phyloP scores from a whole-genome alignment of 92 coral and sea anemone genomes.

The Scolanthus callimorphus region DNA sequence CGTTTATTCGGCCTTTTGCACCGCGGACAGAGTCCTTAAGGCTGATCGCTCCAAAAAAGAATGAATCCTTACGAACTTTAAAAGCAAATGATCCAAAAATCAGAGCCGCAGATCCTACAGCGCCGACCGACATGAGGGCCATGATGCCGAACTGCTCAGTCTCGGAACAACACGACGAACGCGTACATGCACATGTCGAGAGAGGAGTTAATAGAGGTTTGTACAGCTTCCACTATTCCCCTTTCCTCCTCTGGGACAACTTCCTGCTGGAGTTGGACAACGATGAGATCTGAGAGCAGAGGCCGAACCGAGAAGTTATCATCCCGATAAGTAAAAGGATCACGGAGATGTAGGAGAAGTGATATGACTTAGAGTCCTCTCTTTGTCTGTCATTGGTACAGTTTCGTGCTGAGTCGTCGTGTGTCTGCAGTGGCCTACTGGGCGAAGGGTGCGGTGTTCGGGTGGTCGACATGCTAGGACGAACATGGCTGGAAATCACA shows the following conservation, averaged over 20 bases:
- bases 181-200: constrained; percentile 64
- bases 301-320: constrained; percentile 79
- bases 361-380: not conserved
- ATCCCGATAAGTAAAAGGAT: constrained; percentile 79
- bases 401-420: not conserved
- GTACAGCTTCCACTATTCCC: constrained; percentile 95
- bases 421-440: not conserved
- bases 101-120: constrained; percentile 66
- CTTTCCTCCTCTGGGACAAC: constrained; percentile 81
- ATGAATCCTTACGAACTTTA: constrained; percentile 73
- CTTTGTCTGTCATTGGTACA: constrained; percentile 11
- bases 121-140: constrained; percentile 74
- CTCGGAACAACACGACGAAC: constrained; percentile 66
- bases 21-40: no score
- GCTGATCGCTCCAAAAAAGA: no score
- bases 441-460: not conserved
- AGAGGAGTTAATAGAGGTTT: constrained; percentile 69
- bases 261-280: constrained; percentile 87
- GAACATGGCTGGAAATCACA: not conserved
- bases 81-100: constrained; percentile 80
- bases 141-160: constrained; percentile 81
- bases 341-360: constrained; percentile 70
- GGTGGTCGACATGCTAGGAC: not conserved
- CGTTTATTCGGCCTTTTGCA: no score
- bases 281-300: constrained; percentile 85